Base-by-base conservation (phyloP, 2,797 vertebrate species). In the Mareca strepera region DNA sequence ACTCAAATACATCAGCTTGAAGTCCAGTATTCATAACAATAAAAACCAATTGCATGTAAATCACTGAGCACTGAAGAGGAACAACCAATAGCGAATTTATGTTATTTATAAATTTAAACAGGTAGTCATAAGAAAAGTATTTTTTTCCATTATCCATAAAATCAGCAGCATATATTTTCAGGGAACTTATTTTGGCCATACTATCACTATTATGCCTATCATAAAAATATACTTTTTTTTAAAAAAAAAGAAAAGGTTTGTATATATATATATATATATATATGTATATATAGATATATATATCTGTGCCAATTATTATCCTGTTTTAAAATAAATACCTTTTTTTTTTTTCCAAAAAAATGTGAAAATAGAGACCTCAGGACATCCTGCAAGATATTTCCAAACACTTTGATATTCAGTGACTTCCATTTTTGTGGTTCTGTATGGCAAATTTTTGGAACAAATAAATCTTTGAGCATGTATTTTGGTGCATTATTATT, bases 21-120 rank as follows among this genome's bases (percentile, higher is more conserved):
- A 81, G 52, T 50, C 31, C 67, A 81, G 75, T 80, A 85, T 75
- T 85, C 31, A 35, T 52, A 28, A 12, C 64, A 82, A 80, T 60
- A 93, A 93, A 92, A 89, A 68, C 72, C 48, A 91, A 17, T 82
- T 74, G 64, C 64, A 52, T 72, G 68, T 68, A 90, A 93, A 93
- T 81, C 73, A 80, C 56, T 66, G 53, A 75, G 31, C 44, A 50
- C 12, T 66, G 62, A 88, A 77, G 46, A 85, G 21, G 56, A 90
- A 86, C 22, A 73, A 64, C 79, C 20, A 92, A 50, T 11, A 46
- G 58, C 35, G 73, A 94, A 46, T n/a, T 60, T 66, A 22, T 46
- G 52, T 58, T 55, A 67, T 76, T 76, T 86, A 68, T 60, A 86
- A 86, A 85, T 80, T 80, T 29, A 90, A 86, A 56, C 12, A 66